Percentiles rank a stretch among this genome's conserved stretches.
These are phyloP conservation scores for Platalea minor DNA, from an alignment of 2,797 vertebrate genomes.

Conservation along the genomic window DNA sequence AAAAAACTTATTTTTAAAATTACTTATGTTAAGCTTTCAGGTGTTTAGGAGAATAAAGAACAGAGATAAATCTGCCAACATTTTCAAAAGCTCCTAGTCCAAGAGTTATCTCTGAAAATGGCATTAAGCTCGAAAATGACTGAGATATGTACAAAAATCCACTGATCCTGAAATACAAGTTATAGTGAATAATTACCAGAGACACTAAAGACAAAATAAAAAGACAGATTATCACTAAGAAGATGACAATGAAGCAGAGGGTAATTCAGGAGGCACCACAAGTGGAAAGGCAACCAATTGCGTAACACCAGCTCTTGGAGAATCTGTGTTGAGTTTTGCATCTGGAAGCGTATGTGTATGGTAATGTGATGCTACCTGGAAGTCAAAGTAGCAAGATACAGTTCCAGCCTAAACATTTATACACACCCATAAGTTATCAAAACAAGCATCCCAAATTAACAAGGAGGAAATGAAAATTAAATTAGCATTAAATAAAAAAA, in stretches of 20 bases:
- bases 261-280: neutral
- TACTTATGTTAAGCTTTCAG: neutral
- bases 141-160: neutral
- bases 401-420: neutral
- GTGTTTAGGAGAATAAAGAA: neutral
- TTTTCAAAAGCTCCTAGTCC: neutral
- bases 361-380: neutral
- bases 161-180: neutral
- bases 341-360: neutral
- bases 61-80: neutral
- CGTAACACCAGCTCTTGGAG: neutral
- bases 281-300: neutral
- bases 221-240: neutral
- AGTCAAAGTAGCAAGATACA: neutral
- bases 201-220: neutral
- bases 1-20: neutral
- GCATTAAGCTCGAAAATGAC: neutral
- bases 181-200: neutral
- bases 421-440: neutral
- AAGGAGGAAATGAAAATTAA: neutral
- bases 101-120: neutral
- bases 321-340: neutral
- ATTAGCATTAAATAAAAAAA: neutral
- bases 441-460: neutral
- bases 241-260: neutral